phyloP scores from a whole-genome alignment of 2,113 vertebrate genomes.

The Chinchilla lanigera region DNA sequence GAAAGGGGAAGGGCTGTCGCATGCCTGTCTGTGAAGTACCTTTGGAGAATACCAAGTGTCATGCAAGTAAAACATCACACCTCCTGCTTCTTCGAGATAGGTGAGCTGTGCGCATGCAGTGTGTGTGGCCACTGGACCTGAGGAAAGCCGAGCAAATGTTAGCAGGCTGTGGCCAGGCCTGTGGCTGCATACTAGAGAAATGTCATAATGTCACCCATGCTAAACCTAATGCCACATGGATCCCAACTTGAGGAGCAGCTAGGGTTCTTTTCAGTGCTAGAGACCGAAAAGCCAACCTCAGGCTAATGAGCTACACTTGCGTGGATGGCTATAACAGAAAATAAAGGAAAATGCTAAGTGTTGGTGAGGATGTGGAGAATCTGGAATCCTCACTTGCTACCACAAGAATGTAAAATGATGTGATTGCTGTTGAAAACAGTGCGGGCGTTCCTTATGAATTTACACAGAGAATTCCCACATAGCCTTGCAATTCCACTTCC shows the following conservation, averaged over 20 bases:
- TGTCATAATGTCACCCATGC: not conserved
- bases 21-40: not conserved
- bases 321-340: not conserved
- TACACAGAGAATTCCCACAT: no score
- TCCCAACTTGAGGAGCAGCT: not conserved
- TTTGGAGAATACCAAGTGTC: not conserved
- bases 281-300: not conserved
- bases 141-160: not conserved
- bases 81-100: not conserved
- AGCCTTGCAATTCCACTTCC: not conserved
- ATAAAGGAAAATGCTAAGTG: not conserved
- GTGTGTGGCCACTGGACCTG: not conserved
- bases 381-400: not conserved
- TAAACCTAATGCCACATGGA: no score
- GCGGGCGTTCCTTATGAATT: not conserved
- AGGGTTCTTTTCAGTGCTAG: not conserved
- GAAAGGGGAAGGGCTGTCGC: not conserved
- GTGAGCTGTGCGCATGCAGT: not conserved
- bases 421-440: not conserved
- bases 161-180: not conserved
- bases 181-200: not conserved
- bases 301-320: not conserved
- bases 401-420: not conserved
- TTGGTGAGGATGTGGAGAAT: not conserved
- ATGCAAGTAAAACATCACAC: not conserved